These are phyloP conservation scores for Heliconius ethilla DNA, from an alignment of 2,888 invertebrate genomes.

Conservation along the genomic window DNA sequence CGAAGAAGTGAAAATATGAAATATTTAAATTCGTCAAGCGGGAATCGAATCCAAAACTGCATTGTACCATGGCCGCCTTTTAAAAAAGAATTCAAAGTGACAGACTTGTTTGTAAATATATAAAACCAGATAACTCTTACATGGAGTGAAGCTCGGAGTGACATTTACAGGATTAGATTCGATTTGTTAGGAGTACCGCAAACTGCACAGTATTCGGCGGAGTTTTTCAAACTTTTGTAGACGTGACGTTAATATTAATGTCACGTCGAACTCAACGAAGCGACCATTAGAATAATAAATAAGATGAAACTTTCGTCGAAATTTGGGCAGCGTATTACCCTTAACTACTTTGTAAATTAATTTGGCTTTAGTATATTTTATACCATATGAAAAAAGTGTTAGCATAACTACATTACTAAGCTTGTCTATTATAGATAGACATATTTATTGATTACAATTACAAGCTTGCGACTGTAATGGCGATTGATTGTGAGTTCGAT, in stretches of 20 bases:
- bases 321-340: neutral
- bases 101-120: neutral
- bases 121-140: slow-evolving; percentile 1
- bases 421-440: neutral
- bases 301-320: neutral
- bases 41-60: too few relatives aligned
- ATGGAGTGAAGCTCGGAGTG: slow-evolving; percentile 26
- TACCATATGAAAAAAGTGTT: neutral
- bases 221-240: slow-evolving; percentile 33
- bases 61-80: too few relatives aligned
- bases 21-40: too few relatives aligned
- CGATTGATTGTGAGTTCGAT: too few relatives aligned
- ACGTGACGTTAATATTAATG: slow-evolving; percentile 40
- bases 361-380: neutral
- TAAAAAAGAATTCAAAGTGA: neutral
- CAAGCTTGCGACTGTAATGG: too few relatives aligned
- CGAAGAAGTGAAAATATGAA: too few relatives aligned
- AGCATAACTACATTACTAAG: neutral
- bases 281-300: slow-evolving; percentile 28
- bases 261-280: slow-evolving; percentile 20
- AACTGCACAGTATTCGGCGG: slow-evolving; percentile 38
- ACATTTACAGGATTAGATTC: slow-evolving; percentile 48
- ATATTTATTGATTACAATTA: too few relatives aligned
- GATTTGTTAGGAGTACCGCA: slow-evolving; percentile 49
- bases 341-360: neutral